A percentile compares a stretch with the other conserved stretches of the same genome.
phyloP scores from a whole-genome alignment of 2,113 vertebrate genomes.

The Aix galericulata region DNA sequence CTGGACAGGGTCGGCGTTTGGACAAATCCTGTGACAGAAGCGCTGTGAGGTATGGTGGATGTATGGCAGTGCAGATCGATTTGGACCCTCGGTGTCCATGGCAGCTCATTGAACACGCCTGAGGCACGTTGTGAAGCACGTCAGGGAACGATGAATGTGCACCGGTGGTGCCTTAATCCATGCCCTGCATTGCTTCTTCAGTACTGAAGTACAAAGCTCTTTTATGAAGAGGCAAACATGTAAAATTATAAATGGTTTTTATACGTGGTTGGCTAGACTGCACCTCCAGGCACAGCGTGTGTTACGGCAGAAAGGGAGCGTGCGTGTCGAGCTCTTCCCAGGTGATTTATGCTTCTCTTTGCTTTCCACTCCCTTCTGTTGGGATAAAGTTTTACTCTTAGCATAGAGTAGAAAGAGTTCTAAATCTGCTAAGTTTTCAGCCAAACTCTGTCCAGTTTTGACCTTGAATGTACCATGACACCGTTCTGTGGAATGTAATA shows the following conservation, averaged over 20 bases:
- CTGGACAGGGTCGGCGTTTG: not conserved
- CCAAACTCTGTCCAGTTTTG: not conserved
- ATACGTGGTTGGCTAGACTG: not conserved
- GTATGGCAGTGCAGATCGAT: rapidly evolving
- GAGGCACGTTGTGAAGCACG: not conserved
- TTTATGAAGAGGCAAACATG: not conserved
- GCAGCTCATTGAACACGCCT: not conserved
- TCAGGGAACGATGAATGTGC: not conserved
- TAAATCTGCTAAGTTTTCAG: not conserved
- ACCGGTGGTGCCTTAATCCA: not conserved
- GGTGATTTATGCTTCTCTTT: not conserved
- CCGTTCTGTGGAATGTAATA: not conserved
- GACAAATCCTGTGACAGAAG: not conserved
- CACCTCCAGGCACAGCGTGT: not conserved
- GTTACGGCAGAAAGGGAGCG: not conserved
- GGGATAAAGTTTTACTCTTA: not conserved
- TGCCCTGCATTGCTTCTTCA: not conserved
- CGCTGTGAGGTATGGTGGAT: not conserved
- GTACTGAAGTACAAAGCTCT: not conserved
- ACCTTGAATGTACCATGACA: not conserved
- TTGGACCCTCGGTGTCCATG: rapidly evolving
- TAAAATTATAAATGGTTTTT: not conserved
- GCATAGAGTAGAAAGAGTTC: not conserved
- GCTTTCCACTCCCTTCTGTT: not conserved
- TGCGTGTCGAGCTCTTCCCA: not conserved